A percentile compares a stretch with the other conserved stretches of the same genome.
These are phyloP conservation scores for Paracanthobrama guichenoti DNA, from an alignment of 2,113 vertebrate genomes.

Conservation along the genomic window DNA sequence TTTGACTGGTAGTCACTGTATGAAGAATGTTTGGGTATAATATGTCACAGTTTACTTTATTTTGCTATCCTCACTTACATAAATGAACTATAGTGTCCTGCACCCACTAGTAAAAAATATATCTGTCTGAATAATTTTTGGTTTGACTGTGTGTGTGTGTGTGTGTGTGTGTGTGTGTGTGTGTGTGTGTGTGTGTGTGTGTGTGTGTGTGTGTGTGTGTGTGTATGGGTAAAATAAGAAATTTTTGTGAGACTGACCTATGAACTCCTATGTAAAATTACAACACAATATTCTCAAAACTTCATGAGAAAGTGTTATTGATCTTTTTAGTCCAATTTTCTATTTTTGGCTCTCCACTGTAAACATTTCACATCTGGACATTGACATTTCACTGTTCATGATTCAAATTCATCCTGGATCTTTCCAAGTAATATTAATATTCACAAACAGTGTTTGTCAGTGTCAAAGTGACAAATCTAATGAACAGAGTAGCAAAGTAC, in stretches of 20 bases:
- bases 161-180: too few relatives aligned
- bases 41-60: too few relatives aligned
- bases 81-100: too few relatives aligned
- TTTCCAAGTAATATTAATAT: not conserved
- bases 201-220: too few relatives aligned
- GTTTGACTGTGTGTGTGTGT: too few relatives aligned
- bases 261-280: not conserved
- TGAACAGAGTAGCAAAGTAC: not conserved
- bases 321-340: constrained; percentile 4
- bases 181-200: too few relatives aligned
- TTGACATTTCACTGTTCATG: not conserved
- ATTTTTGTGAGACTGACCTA: not conserved
- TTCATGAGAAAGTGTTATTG: constrained; percentile 48
- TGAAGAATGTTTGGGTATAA: too few relatives aligned
- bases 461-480: not conserved
- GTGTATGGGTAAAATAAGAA: not conserved
- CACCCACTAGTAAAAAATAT: too few relatives aligned
- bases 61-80: too few relatives aligned
- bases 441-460: not conserved
- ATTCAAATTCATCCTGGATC: not conserved
- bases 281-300: not conserved
- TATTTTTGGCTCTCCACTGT: constrained; percentile 24
- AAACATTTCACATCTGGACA: constrained; percentile 24
- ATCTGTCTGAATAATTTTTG: too few relatives aligned
- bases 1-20: too few relatives aligned